phyloP scores from a whole-genome alignment of 2,888 invertebrate species.

The Catotricha subobsoleta region DNA sequence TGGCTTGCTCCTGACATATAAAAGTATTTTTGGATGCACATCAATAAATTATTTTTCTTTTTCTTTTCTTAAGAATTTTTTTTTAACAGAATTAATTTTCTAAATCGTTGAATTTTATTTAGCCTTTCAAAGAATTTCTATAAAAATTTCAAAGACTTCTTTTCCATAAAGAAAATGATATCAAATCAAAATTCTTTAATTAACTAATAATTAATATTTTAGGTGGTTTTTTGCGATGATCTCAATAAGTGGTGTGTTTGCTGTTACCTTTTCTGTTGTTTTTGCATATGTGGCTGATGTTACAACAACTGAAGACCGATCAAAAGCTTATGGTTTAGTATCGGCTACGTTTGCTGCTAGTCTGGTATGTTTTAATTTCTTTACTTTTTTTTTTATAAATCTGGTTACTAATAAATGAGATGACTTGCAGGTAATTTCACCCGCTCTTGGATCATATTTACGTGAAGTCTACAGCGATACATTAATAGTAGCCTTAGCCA shows the following conservation, averaged over 20 bases:
- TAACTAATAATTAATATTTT: too few relatives aligned
- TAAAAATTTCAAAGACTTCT: too few relatives aligned
- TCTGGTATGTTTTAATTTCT: slow-evolving; percentile 39
- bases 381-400: slow-evolving; percentile 2
- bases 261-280: slow-evolving; percentile 97
- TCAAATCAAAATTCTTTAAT: too few relatives aligned
- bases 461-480: slow-evolving; percentile 70
- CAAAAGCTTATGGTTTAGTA: slow-evolving; percentile 90
- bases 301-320: slow-evolving; percentile 89
- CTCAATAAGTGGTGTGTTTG: slow-evolving; percentile 95
- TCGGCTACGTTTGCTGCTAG: slow-evolving; percentile 98
- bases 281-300: slow-evolving; percentile 99
- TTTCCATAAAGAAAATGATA: too few relatives aligned
- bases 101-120: too few relatives aligned
- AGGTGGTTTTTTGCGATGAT: slow-evolving; percentile 99
- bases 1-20: too few relatives aligned
- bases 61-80: too few relatives aligned
- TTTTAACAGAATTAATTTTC: too few relatives aligned
- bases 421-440: slow-evolving; percentile 73
- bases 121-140: too few relatives aligned
- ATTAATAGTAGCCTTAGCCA: slow-evolving; percentile 85
- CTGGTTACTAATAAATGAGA: too few relatives aligned
- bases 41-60: too few relatives aligned
- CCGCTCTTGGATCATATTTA: slow-evolving; percentile 81
- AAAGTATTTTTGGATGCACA: too few relatives aligned